phyloP scores from a whole-genome alignment of 2,888 invertebrate species.

The Brachynemurus nebulosus region DNA sequence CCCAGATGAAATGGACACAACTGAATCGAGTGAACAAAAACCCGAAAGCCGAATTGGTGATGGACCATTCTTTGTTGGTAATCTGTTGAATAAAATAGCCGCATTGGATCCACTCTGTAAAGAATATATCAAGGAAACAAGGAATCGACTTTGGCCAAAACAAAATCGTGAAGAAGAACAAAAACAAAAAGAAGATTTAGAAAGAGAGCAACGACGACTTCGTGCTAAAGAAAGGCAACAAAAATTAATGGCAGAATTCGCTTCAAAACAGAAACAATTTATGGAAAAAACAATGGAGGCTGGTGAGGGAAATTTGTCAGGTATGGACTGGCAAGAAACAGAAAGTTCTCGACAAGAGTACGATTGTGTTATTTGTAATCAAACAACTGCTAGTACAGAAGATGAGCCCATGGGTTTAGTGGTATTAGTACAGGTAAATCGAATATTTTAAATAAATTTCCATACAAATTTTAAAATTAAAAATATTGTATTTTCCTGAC shows the following conservation, averaged over 20 bases:
- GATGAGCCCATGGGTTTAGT: conserved; percentile 79
- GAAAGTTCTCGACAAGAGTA: conserved; percentile 58
- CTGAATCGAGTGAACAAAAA: conserved; percentile 24
- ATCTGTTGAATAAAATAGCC: conserved; percentile 62
- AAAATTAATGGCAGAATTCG: conserved; percentile 87
- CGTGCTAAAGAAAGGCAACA: conserved; percentile 81
- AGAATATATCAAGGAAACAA: conserved; percentile 53
- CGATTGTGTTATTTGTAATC: conserved; percentile 93
- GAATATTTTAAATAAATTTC: no score
- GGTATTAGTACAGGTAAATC: conserved; percentile 61
- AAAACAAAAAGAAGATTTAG: conserved; percentile 48
- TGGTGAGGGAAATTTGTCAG: conserved; percentile 29
- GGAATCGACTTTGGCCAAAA: conserved; percentile 65
- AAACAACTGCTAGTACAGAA: conserved; percentile 71
- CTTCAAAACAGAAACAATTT: conserved; percentile 79
- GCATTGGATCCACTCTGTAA: conserved; percentile 55
- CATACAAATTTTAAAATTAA: no score
- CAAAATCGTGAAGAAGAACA: conserved; percentile 65
- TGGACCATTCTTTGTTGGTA: conserved; percentile 75
- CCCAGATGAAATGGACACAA: conserved; percentile 28
- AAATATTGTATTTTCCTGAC: conserved; percentile 12
- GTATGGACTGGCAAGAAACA: conserved; percentile 50
- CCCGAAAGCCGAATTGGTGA: conserved; percentile 52
- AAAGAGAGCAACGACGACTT: conserved; percentile 70
- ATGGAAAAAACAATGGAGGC: conserved; percentile 64